Evolutionary conservation across 2,888 invertebrate species (phyloP).

Genomic region (Meiosimyza platycephala): DNA sequence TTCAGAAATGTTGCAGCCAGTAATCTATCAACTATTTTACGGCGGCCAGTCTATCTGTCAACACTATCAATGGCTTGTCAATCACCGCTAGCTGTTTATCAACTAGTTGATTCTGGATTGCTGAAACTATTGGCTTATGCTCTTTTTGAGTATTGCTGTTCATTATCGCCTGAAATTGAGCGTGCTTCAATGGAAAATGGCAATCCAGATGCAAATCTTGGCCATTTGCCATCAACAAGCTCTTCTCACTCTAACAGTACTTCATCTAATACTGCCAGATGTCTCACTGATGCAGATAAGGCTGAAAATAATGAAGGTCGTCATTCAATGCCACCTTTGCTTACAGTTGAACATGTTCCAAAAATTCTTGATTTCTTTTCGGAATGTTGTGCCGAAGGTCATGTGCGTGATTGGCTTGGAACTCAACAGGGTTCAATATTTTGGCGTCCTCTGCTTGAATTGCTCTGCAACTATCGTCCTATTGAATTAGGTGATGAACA

Average conservation of each 20-base stretch:
- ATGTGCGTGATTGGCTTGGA: constrained; percentile 90
- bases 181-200: constrained; percentile 38
- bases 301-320: constrained; percentile 53
- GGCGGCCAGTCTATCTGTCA: constrained; percentile 76
- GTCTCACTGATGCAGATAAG: constrained; percentile 69
- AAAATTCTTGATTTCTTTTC: constrained; percentile 84
- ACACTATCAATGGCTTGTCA: constrained; percentile 84
- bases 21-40: constrained; percentile 70
- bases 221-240: neutral
- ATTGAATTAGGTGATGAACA: constrained; percentile 58
- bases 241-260: neutral
- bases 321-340: constrained; percentile 67
- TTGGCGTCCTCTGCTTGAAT: constrained; percentile 84
- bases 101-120: constrained; percentile 81
- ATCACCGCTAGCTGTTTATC: constrained; percentile 81
- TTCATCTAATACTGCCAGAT: constrained; percentile 27
- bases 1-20: constrained; percentile 71
- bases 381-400: constrained; percentile 81
- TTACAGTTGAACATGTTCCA: constrained; percentile 72
- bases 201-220: neutral
- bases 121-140: constrained; percentile 74
- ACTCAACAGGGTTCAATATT: constrained; percentile 82
- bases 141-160: constrained; percentile 69
- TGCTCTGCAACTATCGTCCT: constrained; percentile 76
- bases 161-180: constrained; percentile 53